Evolutionary conservation across 30 jellyfish, hydroid and myxozoan species (phyloP).

Genomic region (Nemopilema nomurai): DNA sequence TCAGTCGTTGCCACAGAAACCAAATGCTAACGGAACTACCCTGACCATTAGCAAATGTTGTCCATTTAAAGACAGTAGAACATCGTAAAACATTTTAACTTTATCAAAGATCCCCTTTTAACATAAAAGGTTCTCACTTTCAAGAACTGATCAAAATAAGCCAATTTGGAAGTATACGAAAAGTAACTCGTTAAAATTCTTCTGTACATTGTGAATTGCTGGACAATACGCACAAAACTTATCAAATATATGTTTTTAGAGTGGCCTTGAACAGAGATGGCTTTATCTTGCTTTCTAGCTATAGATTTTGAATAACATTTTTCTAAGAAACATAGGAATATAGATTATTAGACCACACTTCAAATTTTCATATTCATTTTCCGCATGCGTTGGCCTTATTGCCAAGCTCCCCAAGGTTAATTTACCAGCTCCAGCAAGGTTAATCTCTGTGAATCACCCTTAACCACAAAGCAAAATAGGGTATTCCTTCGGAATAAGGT

Average conservation of each 20-base stretch:
- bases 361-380: too few relatives aligned
- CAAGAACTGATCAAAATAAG: background rate
- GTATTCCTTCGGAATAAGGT: too few relatives aligned
- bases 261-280: background rate
- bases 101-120: background rate
- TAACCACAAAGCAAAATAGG: too few relatives aligned
- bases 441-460: too few relatives aligned
- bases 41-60: background rate
- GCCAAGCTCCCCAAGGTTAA: too few relatives aligned
- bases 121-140: too few relatives aligned
- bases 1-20: constrained; percentile 29
- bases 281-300: too few relatives aligned
- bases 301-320: too few relatives aligned
- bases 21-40: background rate
- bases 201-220: background rate
- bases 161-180: background rate
- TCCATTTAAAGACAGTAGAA: background rate
- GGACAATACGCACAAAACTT: background rate
- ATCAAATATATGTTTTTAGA: background rate
- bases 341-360: too few relatives aligned
- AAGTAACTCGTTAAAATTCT: background rate
- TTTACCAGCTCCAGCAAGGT: too few relatives aligned
- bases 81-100: background rate
- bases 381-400: too few relatives aligned
- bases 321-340: too few relatives aligned